These are phyloP conservation scores for Latrodectus geometricus DNA, from an alignment of 1,140 invertebrate species.

Conservation along the genomic window DNA sequence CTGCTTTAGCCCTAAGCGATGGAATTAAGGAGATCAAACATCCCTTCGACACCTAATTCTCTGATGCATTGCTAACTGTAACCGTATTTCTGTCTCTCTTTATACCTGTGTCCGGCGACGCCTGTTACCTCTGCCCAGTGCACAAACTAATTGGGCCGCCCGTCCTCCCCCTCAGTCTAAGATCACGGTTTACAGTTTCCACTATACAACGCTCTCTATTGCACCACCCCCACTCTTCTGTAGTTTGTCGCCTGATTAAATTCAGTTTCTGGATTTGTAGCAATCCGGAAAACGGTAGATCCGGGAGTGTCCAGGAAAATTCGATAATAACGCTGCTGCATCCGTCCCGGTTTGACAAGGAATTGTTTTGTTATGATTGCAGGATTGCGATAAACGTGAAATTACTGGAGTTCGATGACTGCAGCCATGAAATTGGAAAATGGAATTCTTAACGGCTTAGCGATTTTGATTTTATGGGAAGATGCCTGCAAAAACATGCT, in stretches of 20 bases:
- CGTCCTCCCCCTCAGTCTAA: neutral
- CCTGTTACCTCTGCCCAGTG: neutral
- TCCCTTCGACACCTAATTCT: constrained; percentile 31
- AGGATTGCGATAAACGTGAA: too few species aligned
- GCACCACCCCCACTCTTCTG: neutral
- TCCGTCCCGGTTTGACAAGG: too few species aligned
- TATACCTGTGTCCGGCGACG: neutral
- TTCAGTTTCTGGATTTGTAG: neutral
- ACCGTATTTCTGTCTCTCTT: neutral
- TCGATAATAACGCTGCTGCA: too few species aligned
- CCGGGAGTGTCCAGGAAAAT: neutral
- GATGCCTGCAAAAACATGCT: too few species aligned
- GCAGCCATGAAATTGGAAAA: too few species aligned
- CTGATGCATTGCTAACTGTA: neutral
- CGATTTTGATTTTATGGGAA: too few species aligned
- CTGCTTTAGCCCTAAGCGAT: neutral
- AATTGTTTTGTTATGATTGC: too few species aligned
- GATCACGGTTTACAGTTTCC: neutral
- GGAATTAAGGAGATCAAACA: constrained; percentile 4
- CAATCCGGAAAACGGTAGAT: neutral
- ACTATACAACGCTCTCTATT: neutral
- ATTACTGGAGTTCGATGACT: too few species aligned
- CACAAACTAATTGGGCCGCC: constrained; percentile 34
- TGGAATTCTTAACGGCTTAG: too few species aligned
- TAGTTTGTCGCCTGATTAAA: constrained; percentile 24